These are phyloP conservation scores for Eclectus roratus DNA, from an alignment of 2,113 vertebrate species.

Conservation along the genomic window DNA sequence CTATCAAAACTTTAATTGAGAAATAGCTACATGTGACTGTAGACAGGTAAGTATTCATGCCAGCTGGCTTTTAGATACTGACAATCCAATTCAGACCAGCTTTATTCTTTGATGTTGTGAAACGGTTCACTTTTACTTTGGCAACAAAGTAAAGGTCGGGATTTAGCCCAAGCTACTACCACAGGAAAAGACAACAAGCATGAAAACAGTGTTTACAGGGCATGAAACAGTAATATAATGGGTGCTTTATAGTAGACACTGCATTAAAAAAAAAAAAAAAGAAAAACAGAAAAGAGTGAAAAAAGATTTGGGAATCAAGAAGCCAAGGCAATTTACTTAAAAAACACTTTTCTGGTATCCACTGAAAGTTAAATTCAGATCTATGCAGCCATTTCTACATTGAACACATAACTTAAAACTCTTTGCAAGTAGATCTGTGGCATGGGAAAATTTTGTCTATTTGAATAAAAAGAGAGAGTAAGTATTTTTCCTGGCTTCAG, in stretches of 20 bases:
- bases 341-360: constrained; percentile 41
- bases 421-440: not conserved
- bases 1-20: not conserved
- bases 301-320: constrained; percentile 54
- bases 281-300: not conserved
- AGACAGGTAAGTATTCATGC: constrained; percentile 1
- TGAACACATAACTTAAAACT: constrained; percentile 9
- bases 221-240: constrained; percentile 60
- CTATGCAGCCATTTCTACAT: not conserved
- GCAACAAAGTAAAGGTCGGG: constrained; percentile 35
- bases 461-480: not conserved
- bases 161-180: not conserved
- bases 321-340: constrained; percentile 24
- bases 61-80: constrained; percentile 2
- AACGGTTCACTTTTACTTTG: constrained; percentile 27
- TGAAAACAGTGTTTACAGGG: constrained; percentile 51
- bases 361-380: constrained; percentile 44
- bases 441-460: not conserved
- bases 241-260: constrained; percentile 5
- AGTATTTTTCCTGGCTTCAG: not conserved
- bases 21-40: not conserved
- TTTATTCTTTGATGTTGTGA: constrained; percentile 48
- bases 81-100: not conserved
- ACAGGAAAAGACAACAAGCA: constrained; percentile 15
- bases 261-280: not conserved